Evolutionary conservation across 2,113 vertebrate genomes (phyloP), one percentile per base, ranked within the genome.

Genomic region (Talpa occidentalis): DNA sequence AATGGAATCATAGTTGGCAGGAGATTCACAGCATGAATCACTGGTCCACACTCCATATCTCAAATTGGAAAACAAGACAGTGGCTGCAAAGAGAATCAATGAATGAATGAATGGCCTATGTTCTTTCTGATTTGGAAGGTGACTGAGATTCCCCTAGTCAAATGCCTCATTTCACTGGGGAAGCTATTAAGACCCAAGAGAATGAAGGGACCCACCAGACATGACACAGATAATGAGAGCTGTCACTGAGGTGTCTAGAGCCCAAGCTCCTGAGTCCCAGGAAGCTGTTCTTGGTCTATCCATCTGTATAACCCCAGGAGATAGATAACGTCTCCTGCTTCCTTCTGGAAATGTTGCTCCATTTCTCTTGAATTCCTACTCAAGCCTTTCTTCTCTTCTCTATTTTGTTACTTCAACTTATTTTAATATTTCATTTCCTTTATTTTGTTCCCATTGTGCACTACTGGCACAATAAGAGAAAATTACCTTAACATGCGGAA

Each of bases 391-490:
- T 85, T 83, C 64, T 84, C 84, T 16, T 24, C 56, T 72, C 54
- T 77, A 30, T 88, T 74, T 69, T 42, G 44, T 74, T 76, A 37
- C 32, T 70, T 82, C 60, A 72, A 66, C 7, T 52, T 83, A 93
- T 80, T 86, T 85, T 87, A 90, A 49, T 73, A 85, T 86, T 92
- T 89, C 28, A 72, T 92, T 81, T 93, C 54, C 74, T 91, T 94
- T 66, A 54, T 72, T 82, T 93, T 93, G 69, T 37, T 66, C 24
- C n/a, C 60, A 73, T 90, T 87, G 59, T 79, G 79, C 70, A 70
- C 37, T 59, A 76, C 17, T 67, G 49, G 30, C 22, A 54, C 72
- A 78, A 74, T 2, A 73, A 80, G 30, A 69, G 79, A 74, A 87
- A 86, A 93, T 86, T 66, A 90, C 60, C 49, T 79, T 72, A 88